Evolutionary conservation across 1,140 invertebrate genomes (phyloP).

Genomic region (Bilobella aurantiaca): DNA sequence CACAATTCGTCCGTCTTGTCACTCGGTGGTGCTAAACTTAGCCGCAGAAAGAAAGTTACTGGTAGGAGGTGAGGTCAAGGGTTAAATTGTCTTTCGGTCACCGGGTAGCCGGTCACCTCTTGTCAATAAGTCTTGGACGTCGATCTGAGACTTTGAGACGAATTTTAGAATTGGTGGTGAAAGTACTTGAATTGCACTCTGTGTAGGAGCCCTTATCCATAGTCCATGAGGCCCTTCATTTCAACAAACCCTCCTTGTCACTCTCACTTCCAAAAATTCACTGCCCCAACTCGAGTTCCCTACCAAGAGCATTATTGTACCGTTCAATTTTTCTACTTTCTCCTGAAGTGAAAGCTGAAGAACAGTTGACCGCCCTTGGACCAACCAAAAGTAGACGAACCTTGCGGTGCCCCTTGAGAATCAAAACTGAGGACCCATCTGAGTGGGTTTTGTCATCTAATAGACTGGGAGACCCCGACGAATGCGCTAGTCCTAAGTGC

Average conservation of each 20-base stretch:
- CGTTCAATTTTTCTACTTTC: no score
- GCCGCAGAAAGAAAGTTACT: no score
- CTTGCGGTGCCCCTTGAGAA: not conserved
- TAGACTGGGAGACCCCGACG: slow-evolving; percentile 4
- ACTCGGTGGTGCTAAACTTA: no score
- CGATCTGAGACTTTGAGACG: not conserved
- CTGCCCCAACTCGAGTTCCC: not conserved
- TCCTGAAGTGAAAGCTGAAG: no score
- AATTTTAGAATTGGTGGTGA: not conserved
- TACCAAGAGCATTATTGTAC: no score
- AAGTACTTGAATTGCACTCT: not conserved
- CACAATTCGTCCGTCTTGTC: no score
- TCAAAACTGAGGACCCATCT: slow-evolving; percentile 6
- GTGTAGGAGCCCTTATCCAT: not conserved
- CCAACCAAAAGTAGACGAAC: not conserved
- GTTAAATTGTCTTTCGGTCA: no score
- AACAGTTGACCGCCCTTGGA: not conserved
- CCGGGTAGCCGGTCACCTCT: no score
- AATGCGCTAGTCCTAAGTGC: slow-evolving; percentile 6
- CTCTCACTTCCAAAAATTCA: not conserved
- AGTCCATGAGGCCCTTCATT: slow-evolving; percentile 4
- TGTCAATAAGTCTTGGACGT: not conserved
- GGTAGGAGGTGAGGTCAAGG: no score
- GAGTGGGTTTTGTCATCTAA: slow-evolving; percentile 4
- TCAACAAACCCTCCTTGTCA: not conserved